Base-by-base conservation (phyloP, 2,113 vertebrate genomes). In the Epinephelus cyanopodus region DNA sequence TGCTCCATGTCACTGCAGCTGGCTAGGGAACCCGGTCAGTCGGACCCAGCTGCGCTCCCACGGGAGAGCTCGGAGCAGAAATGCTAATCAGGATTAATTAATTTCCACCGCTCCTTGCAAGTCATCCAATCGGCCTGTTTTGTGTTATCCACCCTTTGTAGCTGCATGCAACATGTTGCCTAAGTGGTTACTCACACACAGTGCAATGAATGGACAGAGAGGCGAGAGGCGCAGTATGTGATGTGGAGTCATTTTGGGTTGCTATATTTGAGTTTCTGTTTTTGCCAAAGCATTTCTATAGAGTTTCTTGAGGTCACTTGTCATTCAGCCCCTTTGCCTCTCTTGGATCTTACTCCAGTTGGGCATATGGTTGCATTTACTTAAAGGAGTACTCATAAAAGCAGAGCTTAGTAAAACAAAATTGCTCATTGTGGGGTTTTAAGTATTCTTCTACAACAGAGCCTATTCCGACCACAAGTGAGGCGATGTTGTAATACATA, bases 361-460 rank as follows among this genome's bases (percentile, higher is more conserved):
- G 74, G 76, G 68, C 93, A 94, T 92, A 92, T 93, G 94, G 92
- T 93, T 93, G 88, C 90, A 78, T 91, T 95, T 94, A 93, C 71
- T 61, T 61, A 61, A 89, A 75, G 81, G 70, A 87, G 81, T 25
- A 78, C 87, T 92, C 87, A 71, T 90, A 94, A 93, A 94, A 88
- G 87, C 90, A 79, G 77, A 85, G 85, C 87, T 90, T 81, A 91
- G 80, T 88, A 88, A 91, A 91, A 89, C 86, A 90, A 85, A 92
- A 93, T 89, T 89, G 90, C 84, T 93, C 90, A 92, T 91, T 58
- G 77, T 85, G 83, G 83, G 74, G 18, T 86, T 92, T 89, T 82
- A 87, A 87, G 82, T 89, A 87, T 92, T 91, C 73, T 70, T 87
- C 84, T 85, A 89, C 77, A 88, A 86, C 90, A 86, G 61, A 76